Evolutionary conservation across 2,797 vertebrate species (phyloP).

Genomic region (Dromococcyx pavoninus): DNA sequence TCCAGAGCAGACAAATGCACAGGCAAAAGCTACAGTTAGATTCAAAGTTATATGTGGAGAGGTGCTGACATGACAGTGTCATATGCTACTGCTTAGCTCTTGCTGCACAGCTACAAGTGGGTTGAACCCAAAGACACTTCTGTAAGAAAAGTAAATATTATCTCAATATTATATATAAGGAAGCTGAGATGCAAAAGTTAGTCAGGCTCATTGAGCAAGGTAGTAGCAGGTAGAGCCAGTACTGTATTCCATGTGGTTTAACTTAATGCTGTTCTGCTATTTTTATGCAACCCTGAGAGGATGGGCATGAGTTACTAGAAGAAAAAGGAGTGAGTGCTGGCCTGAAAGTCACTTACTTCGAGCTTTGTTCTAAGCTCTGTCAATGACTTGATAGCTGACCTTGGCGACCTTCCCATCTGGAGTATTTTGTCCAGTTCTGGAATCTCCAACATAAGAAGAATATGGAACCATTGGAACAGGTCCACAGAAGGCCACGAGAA

Average conservation of each 20-base stretch:
- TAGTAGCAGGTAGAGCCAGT: not conserved
- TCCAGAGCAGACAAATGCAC: not conserved
- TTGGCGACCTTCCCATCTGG: not conserved
- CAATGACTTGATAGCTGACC: not conserved
- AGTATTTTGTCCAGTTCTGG: too few relatives aligned
- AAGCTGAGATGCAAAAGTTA: not conserved
- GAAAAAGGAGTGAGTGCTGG: not conserved
- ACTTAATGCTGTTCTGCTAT: not conserved
- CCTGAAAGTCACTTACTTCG: not conserved
- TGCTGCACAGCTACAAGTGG: not conserved
- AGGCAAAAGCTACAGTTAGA: not conserved
- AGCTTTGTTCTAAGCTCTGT: not conserved
- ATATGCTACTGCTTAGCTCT: fast-evolving
- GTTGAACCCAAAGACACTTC: not conserved
- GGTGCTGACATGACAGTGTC: not conserved
- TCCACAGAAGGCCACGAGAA: too few relatives aligned
- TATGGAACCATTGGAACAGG: too few relatives aligned
- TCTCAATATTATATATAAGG: not conserved
- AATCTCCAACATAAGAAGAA: too few relatives aligned
- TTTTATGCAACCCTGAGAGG: not conserved
- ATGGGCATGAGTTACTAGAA: not conserved
- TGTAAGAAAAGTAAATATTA: not conserved
- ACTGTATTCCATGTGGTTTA: not conserved
- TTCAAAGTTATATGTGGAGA: not conserved
- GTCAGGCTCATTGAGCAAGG: not conserved